Conservation (phyloP, 2,113 vertebrate species). For the Pteruthius melanotis region DNA sequence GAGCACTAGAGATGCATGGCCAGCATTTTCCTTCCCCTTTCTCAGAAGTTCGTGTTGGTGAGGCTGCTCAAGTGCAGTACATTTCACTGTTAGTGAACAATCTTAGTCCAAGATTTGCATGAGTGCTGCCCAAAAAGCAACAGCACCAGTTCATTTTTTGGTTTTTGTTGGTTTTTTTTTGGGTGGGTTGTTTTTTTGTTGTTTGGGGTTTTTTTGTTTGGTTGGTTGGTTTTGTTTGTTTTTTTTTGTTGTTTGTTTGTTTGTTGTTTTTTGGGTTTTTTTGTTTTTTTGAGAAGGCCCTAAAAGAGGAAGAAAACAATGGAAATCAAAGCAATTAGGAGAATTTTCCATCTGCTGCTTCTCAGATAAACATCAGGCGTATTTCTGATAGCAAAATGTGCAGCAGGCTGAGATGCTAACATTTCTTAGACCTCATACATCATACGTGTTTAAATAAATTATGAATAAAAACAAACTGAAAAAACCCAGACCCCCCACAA, state of each 20-base stretch:
- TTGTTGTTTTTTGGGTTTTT: background rate
- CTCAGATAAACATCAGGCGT: background rate
- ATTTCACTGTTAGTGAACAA: background rate
- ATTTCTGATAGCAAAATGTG: background rate
- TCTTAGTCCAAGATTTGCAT: background rate
- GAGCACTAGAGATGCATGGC: background rate
- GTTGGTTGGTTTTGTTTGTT: too few species aligned
- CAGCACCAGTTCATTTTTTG: rapidly evolving
- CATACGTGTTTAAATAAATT: background rate
- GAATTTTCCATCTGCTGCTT: background rate
- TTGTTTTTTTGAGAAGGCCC: too few species aligned
- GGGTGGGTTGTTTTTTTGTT: too few species aligned
- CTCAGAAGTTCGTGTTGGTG: background rate
- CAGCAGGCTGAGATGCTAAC: background rate
- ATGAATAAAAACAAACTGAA: background rate
- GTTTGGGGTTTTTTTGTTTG: background rate
- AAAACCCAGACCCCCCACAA: rapidly evolving
- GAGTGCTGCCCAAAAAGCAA: background rate
- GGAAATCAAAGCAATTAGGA: background rate
- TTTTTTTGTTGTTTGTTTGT: too few species aligned
- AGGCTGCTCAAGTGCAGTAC: background rate
- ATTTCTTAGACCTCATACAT: background rate
- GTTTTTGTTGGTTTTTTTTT: too few species aligned
- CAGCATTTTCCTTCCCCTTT: background rate
- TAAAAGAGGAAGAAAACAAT: background rate